Base-by-base conservation (phyloP, 2,797 vertebrate genomes). In the Sandelia bainsii region DNA sequence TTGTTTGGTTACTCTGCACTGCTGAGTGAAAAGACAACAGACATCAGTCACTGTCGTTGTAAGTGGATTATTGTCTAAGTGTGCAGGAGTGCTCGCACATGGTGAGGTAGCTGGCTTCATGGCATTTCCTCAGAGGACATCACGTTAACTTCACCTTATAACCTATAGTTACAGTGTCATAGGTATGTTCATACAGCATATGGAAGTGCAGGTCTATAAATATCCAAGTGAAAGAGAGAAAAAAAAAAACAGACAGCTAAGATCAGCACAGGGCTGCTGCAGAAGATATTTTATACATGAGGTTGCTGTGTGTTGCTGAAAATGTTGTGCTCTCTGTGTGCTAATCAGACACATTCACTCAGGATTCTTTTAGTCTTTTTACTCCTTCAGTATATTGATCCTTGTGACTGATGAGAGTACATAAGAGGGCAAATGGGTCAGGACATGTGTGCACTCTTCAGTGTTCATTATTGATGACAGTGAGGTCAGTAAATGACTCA, bases 381-480 rank as follows among this genome's bases (percentile, higher is more conserved):
- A 25, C 52, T 69, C 25, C 72, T 66, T 76, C n/a, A 48, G 22
- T 62, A 3, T 61, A 82, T 87, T 73, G 71, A 82, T 75, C 62
- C 19, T 49, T 61, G 20, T 56, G 59, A 68, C 17, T 40, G 8
- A 65, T 52, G 62, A 60, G n/a, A 60, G 54, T 53, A 68, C 61
- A 56, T 16, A 49, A 25, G 22, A n/a, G 42, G 37, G 54, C 20
- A 46, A 52, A 50, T 34, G 51, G 62, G 52, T 64, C 61, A 68
- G 20, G 51, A 69, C 44, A 42, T 71, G 45, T 67, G 69, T 77
- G 50, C 59, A 65, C 0, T 1, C 58, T 50, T 44, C 60, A 62
- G 37, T 40, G 64, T 81, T 72, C 45, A 80, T 86, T 84, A 86
- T 78, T 80, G 58, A 80, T 79, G 72, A 23, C 39, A 5, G 50